phyloP scores from a whole-genome alignment of 2,888 invertebrate genomes.

The Tetragonula carbonaria region DNA sequence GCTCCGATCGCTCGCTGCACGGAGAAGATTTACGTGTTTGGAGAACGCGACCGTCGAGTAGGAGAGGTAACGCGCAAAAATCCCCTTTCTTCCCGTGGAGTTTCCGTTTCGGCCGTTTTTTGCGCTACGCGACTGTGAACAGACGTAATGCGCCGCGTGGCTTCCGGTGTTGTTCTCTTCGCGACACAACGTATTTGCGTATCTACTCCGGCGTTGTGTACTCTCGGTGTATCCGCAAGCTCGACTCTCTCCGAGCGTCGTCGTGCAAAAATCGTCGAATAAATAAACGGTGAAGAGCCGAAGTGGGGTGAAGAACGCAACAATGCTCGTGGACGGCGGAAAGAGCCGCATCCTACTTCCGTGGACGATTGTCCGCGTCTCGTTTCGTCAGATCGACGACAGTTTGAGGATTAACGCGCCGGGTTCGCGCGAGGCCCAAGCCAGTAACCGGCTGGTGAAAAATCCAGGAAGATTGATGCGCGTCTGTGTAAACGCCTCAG shows the following conservation, averaged over 20 bases:
- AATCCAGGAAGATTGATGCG: slow-evolving; percentile 48
- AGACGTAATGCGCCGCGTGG: slow-evolving; percentile 25
- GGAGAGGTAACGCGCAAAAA: slow-evolving; percentile 9
- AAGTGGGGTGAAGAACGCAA: background rate
- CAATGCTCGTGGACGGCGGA: background rate
- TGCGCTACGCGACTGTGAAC: slow-evolving; percentile 19
- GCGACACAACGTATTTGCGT: slow-evolving; percentile 31
- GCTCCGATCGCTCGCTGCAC: background rate
- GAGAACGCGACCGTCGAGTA: background rate
- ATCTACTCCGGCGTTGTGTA: background rate
- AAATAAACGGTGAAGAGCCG: slow-evolving; percentile 29
- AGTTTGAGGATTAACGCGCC: slow-evolving; percentile 37
- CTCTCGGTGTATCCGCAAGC: background rate
- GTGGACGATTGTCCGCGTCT: background rate
- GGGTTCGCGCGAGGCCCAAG: slow-evolving; percentile 8
- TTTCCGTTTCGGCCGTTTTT: slow-evolving; percentile 1
- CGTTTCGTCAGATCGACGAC: slow-evolving; percentile 38
- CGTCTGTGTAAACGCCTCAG: background rate
- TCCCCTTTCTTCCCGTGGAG: slow-evolving; percentile 8
- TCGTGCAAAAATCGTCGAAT: slow-evolving; percentile 3
- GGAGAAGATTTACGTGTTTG: slow-evolving; percentile 30
- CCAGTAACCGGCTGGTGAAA: slow-evolving; percentile 16
- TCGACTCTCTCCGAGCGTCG: background rate
- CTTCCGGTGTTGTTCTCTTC: slow-evolving; percentile 26
- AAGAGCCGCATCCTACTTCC: no score